Evolutionary conservation across 2,888 invertebrate genomes (phyloP).

Genomic region (Agrilus cyanescens): DNA sequence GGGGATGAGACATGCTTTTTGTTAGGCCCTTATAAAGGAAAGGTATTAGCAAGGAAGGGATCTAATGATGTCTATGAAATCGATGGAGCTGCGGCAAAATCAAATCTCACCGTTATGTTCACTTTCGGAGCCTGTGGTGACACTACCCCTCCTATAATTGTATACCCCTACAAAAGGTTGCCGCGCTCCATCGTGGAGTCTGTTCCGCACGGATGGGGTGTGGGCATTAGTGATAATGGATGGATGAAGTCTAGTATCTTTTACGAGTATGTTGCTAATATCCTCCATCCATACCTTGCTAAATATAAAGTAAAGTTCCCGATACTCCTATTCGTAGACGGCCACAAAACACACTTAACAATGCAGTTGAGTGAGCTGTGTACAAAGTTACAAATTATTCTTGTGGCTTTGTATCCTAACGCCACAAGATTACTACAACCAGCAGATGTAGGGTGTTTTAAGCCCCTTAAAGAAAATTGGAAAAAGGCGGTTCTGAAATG

Average conservation of each 20-base stretch:
- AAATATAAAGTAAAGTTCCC: slow-evolving; percentile 8
- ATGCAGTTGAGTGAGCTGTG: slow-evolving; percentile 17
- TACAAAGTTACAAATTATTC: slow-evolving; percentile 16
- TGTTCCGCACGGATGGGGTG: slow-evolving; percentile 4
- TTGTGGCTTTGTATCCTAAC: slow-evolving; percentile 19
- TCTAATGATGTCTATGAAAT: no score
- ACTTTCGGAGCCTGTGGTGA: no score
- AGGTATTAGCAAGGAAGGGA: no score
- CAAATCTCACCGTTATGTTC: no score
- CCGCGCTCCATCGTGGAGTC: no score
- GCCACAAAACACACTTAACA: slow-evolving; percentile 14
- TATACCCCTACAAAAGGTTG: no score
- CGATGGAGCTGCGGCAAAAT: no score
- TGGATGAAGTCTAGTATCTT: slow-evolving; percentile 33
- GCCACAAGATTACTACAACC: slow-evolving; percentile 20
- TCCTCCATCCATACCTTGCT: slow-evolving; percentile 6
- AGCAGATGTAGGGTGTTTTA: slow-evolving; percentile 18
- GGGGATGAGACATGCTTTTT: no score
- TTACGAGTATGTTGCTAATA: slow-evolving; percentile 19
- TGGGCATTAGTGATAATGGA: slow-evolving; percentile 18
- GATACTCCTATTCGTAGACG: slow-evolving; percentile 12
- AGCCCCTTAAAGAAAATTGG: slow-evolving; percentile 15
- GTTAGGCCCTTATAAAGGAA: no score
- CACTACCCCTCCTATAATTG: no score
- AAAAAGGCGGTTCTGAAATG: slow-evolving; percentile 15